Percentiles rank a stretch among this genome's conserved stretches.
These are phyloP conservation scores for Sturnus vulgaris DNA, from an alignment of 2,113 vertebrate genomes.

Conservation along the genomic window DNA sequence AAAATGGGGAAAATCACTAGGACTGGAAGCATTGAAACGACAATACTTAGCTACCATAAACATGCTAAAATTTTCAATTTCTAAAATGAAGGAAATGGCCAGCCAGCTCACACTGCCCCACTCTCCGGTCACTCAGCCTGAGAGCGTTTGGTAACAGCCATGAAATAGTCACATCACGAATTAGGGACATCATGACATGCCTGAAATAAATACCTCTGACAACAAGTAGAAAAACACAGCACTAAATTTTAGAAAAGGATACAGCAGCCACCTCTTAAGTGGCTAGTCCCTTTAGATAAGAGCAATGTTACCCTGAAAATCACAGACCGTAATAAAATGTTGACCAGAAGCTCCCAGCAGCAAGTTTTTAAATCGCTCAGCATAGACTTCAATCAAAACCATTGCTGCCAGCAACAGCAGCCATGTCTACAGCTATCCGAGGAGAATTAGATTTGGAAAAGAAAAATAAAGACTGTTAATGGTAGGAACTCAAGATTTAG, in stretches of 20 bases:
- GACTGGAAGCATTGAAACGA: background rate
- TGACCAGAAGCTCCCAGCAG: background rate
- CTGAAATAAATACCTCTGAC: background rate
- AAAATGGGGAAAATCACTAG: background rate
- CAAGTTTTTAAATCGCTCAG: background rate
- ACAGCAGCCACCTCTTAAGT: background rate
- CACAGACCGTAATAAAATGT: background rate
- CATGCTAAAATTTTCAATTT: background rate
- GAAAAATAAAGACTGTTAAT: background rate
- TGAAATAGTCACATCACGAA: rapidly evolving
- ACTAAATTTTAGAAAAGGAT: background rate
- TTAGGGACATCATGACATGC: background rate
- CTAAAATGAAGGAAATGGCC: background rate
- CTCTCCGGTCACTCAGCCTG: background rate
- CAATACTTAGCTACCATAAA: background rate
- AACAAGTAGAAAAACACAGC: background rate
- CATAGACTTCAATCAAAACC: background rate
- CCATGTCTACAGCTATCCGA: background rate
- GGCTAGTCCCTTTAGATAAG: background rate
- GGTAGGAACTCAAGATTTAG: background rate
- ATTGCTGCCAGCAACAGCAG: background rate
- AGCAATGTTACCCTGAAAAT: background rate
- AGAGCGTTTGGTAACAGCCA: rapidly evolving
- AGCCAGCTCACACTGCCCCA: background rate
- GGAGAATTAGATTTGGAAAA: background rate